These are phyloP conservation scores for Neomonachus schauinslandi DNA, from an alignment of 2,113 vertebrate genomes.

Conservation along the genomic window DNA sequence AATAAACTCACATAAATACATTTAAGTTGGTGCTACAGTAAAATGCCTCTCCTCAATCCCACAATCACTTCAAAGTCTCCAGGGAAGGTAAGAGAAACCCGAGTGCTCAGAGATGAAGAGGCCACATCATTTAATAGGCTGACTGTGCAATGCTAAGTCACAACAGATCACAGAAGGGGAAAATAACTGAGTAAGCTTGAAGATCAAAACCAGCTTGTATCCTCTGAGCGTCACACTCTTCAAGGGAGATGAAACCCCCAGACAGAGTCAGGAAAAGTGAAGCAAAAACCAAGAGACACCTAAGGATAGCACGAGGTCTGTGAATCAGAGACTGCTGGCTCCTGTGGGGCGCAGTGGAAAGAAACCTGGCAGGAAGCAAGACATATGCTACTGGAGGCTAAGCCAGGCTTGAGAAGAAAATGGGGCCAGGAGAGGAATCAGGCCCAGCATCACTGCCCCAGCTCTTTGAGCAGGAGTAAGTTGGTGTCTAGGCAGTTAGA, in stretches of 20 bases:
- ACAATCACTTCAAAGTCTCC: constrained; percentile 55
- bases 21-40: not conserved
- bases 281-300: not conserved
- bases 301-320: not conserved
- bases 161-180: not conserved
- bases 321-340: not conserved
- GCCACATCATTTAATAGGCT: not conserved
- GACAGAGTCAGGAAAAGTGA: not conserved
- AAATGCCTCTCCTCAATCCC: not conserved
- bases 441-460: not conserved
- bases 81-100: not conserved
- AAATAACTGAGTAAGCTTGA: not conserved
- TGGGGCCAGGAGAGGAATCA: not conserved
- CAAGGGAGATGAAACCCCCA: not conserved
- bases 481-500: not conserved
- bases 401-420: constrained; percentile 3
- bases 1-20: not conserved
- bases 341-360: not conserved
- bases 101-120: not conserved
- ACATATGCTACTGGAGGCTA: not conserved
- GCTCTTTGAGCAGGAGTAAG: not conserved
- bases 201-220: constrained; percentile 10
- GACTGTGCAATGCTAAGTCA: not conserved
- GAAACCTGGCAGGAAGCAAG: not conserved
- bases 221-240: not conserved